Evolutionary conservation across 2,113 vertebrate genomes (phyloP).

Genomic region (Dendropsophus ebraccatus): DNA sequence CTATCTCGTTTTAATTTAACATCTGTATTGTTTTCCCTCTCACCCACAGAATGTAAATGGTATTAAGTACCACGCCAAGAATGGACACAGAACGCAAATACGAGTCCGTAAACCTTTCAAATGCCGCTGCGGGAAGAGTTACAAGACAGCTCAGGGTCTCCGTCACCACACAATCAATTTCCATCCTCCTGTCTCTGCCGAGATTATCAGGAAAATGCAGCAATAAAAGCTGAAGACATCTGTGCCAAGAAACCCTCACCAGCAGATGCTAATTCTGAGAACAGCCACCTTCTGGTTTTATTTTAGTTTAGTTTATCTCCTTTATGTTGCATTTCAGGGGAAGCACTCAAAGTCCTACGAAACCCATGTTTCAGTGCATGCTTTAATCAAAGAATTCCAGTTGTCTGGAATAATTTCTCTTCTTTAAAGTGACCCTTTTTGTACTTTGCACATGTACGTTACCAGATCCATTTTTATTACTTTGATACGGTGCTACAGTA

Average conservation of each 20-base stretch:
- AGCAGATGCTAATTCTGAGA: constrained; percentile 86
- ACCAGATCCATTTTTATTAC: constrained; percentile 82
- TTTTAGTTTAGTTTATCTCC: constrained; percentile 7
- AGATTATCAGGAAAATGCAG: constrained; percentile 97
- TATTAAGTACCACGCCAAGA: constrained; percentile 99
- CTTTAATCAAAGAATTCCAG: constrained; percentile 78
- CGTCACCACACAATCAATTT: constrained; percentile 98
- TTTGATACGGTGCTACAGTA: constrained; percentile 82
- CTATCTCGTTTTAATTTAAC: not conserved
- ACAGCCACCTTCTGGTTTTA: constrained; percentile 78
- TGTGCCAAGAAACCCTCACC: constrained; percentile 85
- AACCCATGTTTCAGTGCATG: constrained; percentile 84
- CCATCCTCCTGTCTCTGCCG: constrained; percentile 91
- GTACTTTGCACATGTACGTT: constrained; percentile 96
- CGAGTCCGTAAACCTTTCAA: constrained; percentile 97
- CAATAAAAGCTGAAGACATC: constrained; percentile 85
- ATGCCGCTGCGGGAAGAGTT: constrained; percentile 98
- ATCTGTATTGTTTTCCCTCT: constrained; percentile 57
- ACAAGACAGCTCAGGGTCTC: constrained; percentile 98
- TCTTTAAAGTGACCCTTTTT: constrained; percentile 86
- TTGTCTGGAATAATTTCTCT: constrained; percentile 86
- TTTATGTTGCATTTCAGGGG: constrained; percentile 69
- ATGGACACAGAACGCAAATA: constrained; percentile 96
- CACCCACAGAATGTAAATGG: constrained; percentile 92
- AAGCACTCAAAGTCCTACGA: constrained; percentile 79